Conservation (phyloP, 2,113 vertebrate species). For the Heterochromis multidens region DNA sequence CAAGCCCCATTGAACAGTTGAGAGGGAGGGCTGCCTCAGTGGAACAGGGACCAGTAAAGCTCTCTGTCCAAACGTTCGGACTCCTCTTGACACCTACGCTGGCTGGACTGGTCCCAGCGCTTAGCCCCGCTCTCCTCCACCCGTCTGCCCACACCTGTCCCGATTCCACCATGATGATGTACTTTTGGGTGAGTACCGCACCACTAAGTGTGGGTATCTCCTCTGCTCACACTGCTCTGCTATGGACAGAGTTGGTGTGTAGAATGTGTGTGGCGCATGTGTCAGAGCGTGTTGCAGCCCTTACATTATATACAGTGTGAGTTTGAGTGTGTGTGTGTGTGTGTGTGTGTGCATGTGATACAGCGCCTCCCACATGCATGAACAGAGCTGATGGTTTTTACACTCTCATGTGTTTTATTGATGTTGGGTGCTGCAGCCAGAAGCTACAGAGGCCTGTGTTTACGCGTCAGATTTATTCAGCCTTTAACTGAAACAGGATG, state of each 20-base stretch:
- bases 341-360: neutral
- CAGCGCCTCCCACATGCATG: constrained; percentile 40
- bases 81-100: constrained; percentile 39
- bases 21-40: constrained; percentile 56
- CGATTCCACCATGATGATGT: constrained; percentile 77
- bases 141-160: constrained; percentile 41
- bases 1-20: constrained; percentile 53
- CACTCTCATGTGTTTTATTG: constrained; percentile 51
- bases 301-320: neutral
- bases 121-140: constrained; percentile 25
- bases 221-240: neutral
- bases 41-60: constrained; percentile 55
- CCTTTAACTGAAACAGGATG: constrained; percentile 10
- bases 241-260: neutral
- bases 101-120: constrained; percentile 58
- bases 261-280: neutral
- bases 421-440: constrained; percentile 24
- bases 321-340: neutral
- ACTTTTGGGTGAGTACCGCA: constrained; percentile 78
- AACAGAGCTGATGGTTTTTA: constrained; percentile 49
- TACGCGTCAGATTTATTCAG: constrained; percentile 1
- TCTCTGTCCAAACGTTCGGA: constrained; percentile 42
- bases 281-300: neutral
- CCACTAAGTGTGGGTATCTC: constrained; percentile 1
- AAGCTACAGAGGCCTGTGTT: constrained; percentile 40